Percentiles rank a stretch among this genome's conserved stretches.
Evolutionary conservation across 64 coral and sea anemone species (phyloP).

Genomic region (Pocillopora verrucosa): DNA sequence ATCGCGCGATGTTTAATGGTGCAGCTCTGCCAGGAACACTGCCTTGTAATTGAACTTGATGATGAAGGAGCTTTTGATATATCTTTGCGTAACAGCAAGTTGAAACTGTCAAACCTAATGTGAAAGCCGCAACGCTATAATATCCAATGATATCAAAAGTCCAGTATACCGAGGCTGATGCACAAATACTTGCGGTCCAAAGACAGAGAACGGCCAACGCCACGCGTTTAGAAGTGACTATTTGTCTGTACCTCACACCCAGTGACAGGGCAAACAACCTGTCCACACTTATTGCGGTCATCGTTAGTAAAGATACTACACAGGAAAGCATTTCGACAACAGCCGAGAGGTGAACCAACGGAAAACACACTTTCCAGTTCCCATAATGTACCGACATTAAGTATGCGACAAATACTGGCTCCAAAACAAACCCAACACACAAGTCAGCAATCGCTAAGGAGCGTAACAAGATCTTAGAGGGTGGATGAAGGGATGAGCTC

Average conservation of each 20-base stretch:
- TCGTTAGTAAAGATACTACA: background rate
- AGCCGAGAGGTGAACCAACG: background rate
- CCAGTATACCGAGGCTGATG: too few relatives aligned
- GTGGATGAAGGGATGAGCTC: background rate
- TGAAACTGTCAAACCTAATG: background rate
- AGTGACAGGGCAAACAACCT: background rate
- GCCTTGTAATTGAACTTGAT: background rate
- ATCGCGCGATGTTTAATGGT: background rate
- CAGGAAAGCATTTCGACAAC: background rate
- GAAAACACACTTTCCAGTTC: too few relatives aligned
- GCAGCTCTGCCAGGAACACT: background rate
- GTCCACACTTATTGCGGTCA: slow-evolving; percentile 17
- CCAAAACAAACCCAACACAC: background rate
- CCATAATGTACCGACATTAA: background rate
- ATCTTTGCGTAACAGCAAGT: background rate
- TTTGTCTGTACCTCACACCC: background rate
- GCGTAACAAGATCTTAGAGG: background rate
- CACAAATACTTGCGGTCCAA: background rate
- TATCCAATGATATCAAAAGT: background rate
- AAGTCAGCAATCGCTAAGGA: background rate
- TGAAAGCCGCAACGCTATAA: background rate
- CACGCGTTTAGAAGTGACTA: background rate
- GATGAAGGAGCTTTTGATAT: background rate
- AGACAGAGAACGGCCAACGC: background rate
- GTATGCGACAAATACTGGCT: background rate